Percentiles rank a stretch among this genome's conserved stretches.
These are phyloP conservation scores for Scaptomyza graminum DNA, from an alignment of 1,140 invertebrate genomes.

Conservation along the genomic window DNA sequence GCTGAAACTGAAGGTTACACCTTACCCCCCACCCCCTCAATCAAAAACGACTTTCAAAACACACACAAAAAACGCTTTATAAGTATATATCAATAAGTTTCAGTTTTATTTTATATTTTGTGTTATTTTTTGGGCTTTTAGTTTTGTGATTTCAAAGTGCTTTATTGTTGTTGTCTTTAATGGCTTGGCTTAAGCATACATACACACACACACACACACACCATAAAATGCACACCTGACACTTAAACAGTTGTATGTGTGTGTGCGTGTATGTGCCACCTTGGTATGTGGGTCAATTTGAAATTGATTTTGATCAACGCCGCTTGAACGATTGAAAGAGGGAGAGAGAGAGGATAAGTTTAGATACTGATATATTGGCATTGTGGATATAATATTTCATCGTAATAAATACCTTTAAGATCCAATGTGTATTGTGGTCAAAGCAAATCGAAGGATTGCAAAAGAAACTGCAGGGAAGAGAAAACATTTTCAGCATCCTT, in stretches of 20 bases:
- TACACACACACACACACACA: constrained; percentile 3
- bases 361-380: constrained; percentile 7
- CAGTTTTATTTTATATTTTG: constrained; percentile 11
- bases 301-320: constrained; percentile 73
- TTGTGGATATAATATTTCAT: neutral
- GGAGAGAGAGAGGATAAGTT: neutral
- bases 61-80: no score
- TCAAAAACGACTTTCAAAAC: constrained; percentile 67
- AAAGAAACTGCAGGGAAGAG: neutral
- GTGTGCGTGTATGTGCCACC: constrained; percentile 57
- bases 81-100: constrained; percentile 31
- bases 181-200: constrained; percentile 39
- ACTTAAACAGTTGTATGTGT: constrained; percentile 31
- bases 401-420: neutral
- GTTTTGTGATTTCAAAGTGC: constrained; percentile 54
- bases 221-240: constrained; percentile 56
- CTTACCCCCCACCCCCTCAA: neutral
- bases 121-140: constrained; percentile 25
- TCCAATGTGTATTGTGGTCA: neutral
- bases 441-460: constrained; percentile 1
- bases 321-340: constrained; percentile 35
- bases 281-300: constrained; percentile 78
- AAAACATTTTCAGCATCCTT: constrained; percentile 7
- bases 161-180: constrained; percentile 55
- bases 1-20: constrained; percentile 49